Evolutionary conservation across 1,140 invertebrate species (phyloP).

Genomic region (Megalonaias nervosa): DNA sequence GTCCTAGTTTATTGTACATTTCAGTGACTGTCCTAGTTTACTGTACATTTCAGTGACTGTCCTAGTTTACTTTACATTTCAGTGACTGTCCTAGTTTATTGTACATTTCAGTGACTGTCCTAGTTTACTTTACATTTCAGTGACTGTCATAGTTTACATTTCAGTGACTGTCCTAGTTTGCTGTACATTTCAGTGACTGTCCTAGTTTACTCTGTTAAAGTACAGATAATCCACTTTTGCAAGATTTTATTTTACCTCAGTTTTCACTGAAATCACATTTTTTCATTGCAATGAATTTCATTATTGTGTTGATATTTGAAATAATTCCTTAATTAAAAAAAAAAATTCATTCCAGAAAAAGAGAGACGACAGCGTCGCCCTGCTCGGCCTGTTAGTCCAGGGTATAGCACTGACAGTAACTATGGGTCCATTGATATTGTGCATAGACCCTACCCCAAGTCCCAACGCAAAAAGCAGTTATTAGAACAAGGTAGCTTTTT

Average conservation of each 20-base stretch:
- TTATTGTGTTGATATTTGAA: not conserved
- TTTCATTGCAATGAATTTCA: not conserved
- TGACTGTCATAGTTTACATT: no score
- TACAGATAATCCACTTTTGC: not conserved
- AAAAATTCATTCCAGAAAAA: slow-evolving; percentile 34
- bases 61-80: no score
- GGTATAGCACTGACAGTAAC: slow-evolving; percentile 73
- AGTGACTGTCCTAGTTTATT: no score
- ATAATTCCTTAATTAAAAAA: not conserved
- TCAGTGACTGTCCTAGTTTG: no score
- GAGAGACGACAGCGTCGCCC: slow-evolving; percentile 52
- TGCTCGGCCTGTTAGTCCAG: slow-evolving; percentile 67
- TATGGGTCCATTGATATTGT: slow-evolving; percentile 65
- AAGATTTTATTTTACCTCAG: not conserved
- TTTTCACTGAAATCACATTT: not conserved
- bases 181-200: no score
- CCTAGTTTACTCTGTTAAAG: not conserved
- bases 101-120: no score
- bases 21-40: no score
- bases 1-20: no score
- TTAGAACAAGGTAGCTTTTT: slow-evolving; percentile 58
- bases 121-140: no score
- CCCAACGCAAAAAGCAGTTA: slow-evolving; percentile 70
- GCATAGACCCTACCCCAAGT: slow-evolving; percentile 68
- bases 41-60: no score